Evolutionary conservation across 2,888 invertebrate genomes (phyloP), one percentile per base, ranked within the genome.

Genomic region (Selenia dentaria): DNA sequence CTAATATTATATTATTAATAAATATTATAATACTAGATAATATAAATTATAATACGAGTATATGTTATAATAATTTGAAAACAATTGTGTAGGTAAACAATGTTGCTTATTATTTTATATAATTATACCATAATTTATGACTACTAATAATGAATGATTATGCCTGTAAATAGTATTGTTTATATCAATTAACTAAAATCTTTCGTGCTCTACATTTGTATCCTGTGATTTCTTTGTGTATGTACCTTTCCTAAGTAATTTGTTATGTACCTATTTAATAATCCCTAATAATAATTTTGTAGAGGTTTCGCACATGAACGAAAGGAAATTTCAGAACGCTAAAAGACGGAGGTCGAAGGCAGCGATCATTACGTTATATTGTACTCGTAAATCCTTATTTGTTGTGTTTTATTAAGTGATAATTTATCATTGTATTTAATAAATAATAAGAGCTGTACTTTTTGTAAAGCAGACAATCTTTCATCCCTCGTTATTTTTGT

Each of bases 301-400:
- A 83, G 74, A 85, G 88, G 88, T 89, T 89, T 89, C 88, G 88
- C 84, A 83, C 70, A 77, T 65, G 79, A 89, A 87, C 88, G 88
- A 89, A 87, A 62, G 74, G 60, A 57, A 66, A 46, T 53, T 22
- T 37, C 42, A 41, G 39, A 47, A 50, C 27, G 54, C 45, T 50
- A 46, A 34, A 40, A 47, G 51, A 60, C 53, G 24, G 11, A 38
- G 37, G 52, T 48, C 55, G 44, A 48, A 28, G 48, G 51, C 45
- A 52, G 18, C 28, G 47, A 54, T 38, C 41, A 40, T 53, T 57
- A 39, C 42, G 18, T 59, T 56, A 47, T 44, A 51, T 56, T 64
- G 57, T 63, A 58, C 2, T 16, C n/a, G n/a, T n/a, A n/a, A 59
- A 57, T 60, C 62, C 64, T 61, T 43, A 39, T 61, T 62, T 51